Percentiles rank a stretch among this genome's conserved stretches.
Conservation (phyloP, 53 echinoderm and acorn worm species). For the Arbacia lixula region DNA sequence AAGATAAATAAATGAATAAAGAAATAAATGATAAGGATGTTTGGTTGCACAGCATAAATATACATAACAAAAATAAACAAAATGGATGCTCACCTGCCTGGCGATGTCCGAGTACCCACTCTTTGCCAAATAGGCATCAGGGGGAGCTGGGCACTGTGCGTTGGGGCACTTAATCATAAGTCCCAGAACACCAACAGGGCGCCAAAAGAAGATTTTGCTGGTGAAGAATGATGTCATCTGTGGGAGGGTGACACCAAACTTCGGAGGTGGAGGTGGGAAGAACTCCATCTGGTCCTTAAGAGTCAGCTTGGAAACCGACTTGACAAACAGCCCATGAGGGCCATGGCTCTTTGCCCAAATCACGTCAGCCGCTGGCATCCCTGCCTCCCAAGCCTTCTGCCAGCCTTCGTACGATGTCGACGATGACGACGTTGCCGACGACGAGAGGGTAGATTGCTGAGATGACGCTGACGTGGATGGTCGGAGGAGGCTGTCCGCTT, state of each 20-base stretch:
- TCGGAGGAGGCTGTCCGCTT: too few species aligned
- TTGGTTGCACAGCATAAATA: too few species aligned
- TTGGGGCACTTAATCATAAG: constrained; percentile 66
- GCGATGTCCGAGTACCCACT: constrained; percentile 13
- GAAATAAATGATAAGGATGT: too few species aligned
- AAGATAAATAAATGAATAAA: too few species aligned
- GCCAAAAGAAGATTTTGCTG: constrained; percentile 56
- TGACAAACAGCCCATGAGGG: constrained; percentile 64
- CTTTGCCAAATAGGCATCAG: constrained; percentile 11
- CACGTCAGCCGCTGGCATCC: constrained; percentile 48
- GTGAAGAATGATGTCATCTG: constrained; percentile 50
- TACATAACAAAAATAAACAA: too few species aligned
- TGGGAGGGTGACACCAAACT: constrained; percentile 48
- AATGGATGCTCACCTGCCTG: too few species aligned
- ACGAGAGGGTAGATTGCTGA: too few species aligned
- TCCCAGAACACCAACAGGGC: constrained; percentile 67
- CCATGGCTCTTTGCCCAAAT: constrained; percentile 69
- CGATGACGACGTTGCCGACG: too few species aligned
- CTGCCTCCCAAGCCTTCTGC: constrained; percentile 70
- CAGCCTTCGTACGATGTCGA: too few species aligned
- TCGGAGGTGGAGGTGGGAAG: constrained; percentile 54
- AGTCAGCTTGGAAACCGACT: background rate
- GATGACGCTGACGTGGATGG: too few species aligned
- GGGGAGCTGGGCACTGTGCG: constrained; percentile 57
- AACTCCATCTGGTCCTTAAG: constrained; percentile 66